phyloP scores from a whole-genome alignment of 1,140 invertebrate species.

The Cyclargus thomasi region DNA sequence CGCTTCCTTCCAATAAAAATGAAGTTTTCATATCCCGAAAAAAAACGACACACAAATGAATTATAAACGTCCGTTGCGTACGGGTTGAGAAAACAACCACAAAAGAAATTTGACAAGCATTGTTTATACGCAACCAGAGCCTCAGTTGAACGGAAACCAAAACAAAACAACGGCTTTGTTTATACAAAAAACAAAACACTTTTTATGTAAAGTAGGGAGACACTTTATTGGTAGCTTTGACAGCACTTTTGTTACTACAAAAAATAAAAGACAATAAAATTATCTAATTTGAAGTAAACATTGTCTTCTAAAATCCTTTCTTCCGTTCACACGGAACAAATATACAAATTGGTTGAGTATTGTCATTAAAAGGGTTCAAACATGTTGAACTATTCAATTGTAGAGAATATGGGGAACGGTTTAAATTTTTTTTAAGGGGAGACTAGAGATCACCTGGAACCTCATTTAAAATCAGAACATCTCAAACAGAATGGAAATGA shows the following conservation, averaged over 20 bases:
- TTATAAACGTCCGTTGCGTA: conserved; percentile 7
- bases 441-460: neutral
- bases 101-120: conserved; percentile 8
- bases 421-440: neutral
- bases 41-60: neutral
- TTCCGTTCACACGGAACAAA: neutral
- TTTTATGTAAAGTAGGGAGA: neutral
- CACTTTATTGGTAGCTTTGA: neutral
- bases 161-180: neutral
- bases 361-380: neutral
- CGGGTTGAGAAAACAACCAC: neutral
- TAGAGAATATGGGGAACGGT: neutral
- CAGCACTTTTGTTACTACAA: neutral
- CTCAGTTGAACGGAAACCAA: neutral
- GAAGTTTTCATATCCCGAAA: neutral
- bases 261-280: neutral
- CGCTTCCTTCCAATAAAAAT: neutral
- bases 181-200: neutral
- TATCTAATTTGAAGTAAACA: neutral
- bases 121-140: neutral
- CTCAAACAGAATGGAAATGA: too few relatives aligned
- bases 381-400: neutral
- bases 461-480: too few relatives aligned
- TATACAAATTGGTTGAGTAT: neutral
- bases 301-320: neutral